phyloP scores from a whole-genome alignment of 2,797 vertebrate species.

The Eurystomus glaucurus region DNA sequence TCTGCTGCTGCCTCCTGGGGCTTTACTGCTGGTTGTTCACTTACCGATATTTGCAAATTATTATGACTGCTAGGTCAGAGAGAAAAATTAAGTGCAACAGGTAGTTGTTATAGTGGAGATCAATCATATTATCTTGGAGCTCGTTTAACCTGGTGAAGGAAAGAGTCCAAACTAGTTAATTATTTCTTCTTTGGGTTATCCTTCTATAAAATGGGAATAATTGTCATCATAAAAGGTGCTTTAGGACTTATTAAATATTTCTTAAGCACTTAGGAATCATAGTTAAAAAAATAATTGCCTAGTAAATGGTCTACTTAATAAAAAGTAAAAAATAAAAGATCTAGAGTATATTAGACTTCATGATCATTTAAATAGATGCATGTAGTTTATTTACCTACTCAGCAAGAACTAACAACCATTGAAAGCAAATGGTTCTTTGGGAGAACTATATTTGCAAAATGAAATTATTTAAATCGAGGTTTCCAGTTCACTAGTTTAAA shows the following conservation, averaged over 20 bases:
- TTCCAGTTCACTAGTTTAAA: constrained; percentile 53
- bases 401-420: background rate
- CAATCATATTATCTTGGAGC: background rate
- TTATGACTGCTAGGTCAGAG: background rate
- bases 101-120: background rate
- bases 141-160: background rate
- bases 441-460: constrained; percentile 9
- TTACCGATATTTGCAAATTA: background rate
- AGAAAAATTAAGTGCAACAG: background rate
- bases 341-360: background rate
- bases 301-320: constrained; percentile 52
- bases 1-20: background rate
- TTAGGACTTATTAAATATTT: constrained; percentile 30
- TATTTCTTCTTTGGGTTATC: background rate
- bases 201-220: constrained; percentile 7
- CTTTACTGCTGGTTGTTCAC: background rate
- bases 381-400: constrained; percentile 51
- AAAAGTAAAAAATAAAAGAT: constrained; percentile 28
- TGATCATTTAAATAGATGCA: constrained; percentile 1
- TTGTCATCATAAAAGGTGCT: background rate
- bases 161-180: background rate
- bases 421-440: constrained; percentile 27
- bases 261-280: background rate
- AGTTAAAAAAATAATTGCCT: constrained; percentile 42
- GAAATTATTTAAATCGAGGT: constrained; percentile 41